Evolutionary conservation across 2,113 vertebrate species (phyloP).

Genomic region (Crotalus helleri): DNA sequence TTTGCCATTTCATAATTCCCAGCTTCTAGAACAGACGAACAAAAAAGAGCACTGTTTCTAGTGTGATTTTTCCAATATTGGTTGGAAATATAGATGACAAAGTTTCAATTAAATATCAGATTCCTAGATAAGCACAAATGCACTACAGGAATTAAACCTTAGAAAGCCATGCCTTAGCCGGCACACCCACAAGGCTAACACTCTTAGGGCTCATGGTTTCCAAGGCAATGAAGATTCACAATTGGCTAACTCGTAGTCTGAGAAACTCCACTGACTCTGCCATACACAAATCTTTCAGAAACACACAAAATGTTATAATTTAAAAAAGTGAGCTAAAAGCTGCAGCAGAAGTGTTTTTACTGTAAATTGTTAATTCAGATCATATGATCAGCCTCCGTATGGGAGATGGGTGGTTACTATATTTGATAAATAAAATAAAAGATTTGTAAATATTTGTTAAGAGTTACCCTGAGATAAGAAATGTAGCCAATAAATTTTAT

Average conservation of each 20-base stretch:
- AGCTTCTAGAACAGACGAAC: constrained; percentile 71
- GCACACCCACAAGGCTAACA: background rate
- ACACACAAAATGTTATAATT: background rate
- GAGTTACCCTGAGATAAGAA: background rate
- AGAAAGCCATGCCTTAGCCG: background rate
- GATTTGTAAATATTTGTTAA: background rate
- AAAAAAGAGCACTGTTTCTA: background rate
- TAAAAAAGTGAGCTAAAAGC: background rate
- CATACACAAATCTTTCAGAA: background rate
- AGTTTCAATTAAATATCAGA: background rate
- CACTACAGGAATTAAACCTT: background rate
- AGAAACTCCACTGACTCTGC: background rate
- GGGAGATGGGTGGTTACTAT: background rate
- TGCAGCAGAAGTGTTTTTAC: background rate
- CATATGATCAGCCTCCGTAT: background rate
- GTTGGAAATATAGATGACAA: background rate
- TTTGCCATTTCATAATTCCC: constrained; percentile 88
- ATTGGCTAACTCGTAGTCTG: background rate
- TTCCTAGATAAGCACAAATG: background rate
- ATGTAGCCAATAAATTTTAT: background rate
- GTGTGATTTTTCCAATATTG: background rate
- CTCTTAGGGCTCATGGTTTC: background rate
- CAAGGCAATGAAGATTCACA: background rate
- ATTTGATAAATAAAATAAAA: background rate
- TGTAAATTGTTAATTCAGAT: background rate